Evolutionary conservation across 2,888 invertebrate genomes (phyloP).

Genomic region (Dorcus parallelipipedus): DNA sequence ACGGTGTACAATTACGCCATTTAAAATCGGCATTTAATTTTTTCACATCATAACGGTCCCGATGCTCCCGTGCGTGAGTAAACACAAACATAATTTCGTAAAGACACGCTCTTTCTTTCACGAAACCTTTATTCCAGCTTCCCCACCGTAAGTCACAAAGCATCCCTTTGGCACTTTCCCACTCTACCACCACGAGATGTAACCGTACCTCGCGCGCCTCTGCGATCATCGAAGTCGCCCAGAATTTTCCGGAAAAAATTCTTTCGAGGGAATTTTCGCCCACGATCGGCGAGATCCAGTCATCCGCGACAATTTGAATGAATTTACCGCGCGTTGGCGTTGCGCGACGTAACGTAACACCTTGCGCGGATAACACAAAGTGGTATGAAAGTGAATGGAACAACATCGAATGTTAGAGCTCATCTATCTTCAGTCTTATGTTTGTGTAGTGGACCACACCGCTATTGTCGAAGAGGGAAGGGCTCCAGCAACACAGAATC

Average conservation of each 20-base stretch:
- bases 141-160: conserved; percentile 17
- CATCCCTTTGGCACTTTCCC: conserved; percentile 13
- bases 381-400: conserved; percentile 30
- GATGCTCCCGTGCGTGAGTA: conserved; percentile 5
- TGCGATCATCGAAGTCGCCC: no score
- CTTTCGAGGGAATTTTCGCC: neutral
- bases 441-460: conserved; percentile 48
- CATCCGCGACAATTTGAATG: neutral
- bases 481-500: neutral
- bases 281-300: neutral
- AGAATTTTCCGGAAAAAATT: no score
- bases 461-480: conserved; percentile 33
- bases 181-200: conserved; percentile 2
- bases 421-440: conserved; percentile 46
- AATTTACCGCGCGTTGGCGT: neutral
- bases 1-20: no score
- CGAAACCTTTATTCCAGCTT: conserved; percentile 11
- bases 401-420: conserved; percentile 37
- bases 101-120: conserved; percentile 10
- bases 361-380: conserved; percentile 20
- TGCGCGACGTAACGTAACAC: neutral
- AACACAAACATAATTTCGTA: conserved; percentile 12
- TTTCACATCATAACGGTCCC: conserved; percentile 14
- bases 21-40: neutral
- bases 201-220: neutral